phyloP scores from a whole-genome alignment of 2,113 vertebrate species.

The Melanocharis versteri region DNA sequence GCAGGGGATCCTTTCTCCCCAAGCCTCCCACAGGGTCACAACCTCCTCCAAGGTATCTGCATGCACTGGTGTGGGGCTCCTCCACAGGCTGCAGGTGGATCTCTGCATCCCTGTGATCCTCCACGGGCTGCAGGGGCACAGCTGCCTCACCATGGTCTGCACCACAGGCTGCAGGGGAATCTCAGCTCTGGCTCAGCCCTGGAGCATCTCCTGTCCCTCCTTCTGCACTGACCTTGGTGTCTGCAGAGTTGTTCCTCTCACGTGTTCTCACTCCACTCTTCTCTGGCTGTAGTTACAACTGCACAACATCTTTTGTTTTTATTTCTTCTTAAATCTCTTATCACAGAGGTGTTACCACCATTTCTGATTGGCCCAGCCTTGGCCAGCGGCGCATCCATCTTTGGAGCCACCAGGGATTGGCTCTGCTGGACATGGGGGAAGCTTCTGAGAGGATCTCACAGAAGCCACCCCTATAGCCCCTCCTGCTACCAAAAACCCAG shows the following conservation, averaged over 20 bases:
- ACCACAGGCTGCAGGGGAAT: fast-evolving
- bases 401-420: background rate
- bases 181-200: fast-evolving
- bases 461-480: background rate
- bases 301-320: background rate
- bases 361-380: background rate
- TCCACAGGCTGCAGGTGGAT: fast-evolving
- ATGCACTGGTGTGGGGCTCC: too few species aligned
- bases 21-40: background rate
- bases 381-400: fast-evolving
- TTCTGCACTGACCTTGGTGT: background rate
- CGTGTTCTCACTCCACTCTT: fast-evolving
- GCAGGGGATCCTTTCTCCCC: background rate
- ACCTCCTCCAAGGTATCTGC: fast-evolving
- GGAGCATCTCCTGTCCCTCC: background rate
- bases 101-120: background rate
- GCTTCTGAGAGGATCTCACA: background rate
- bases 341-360: too few species aligned
- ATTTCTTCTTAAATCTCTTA: background rate
- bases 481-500: background rate
- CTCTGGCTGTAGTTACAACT: background rate
- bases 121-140: background rate
- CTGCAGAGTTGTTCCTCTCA: background rate
- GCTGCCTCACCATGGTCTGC: background rate
- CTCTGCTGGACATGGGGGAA: background rate